Evolutionary conservation across 2,797 vertebrate genomes (phyloP).

Genomic region (Sparus aurata): DNA sequence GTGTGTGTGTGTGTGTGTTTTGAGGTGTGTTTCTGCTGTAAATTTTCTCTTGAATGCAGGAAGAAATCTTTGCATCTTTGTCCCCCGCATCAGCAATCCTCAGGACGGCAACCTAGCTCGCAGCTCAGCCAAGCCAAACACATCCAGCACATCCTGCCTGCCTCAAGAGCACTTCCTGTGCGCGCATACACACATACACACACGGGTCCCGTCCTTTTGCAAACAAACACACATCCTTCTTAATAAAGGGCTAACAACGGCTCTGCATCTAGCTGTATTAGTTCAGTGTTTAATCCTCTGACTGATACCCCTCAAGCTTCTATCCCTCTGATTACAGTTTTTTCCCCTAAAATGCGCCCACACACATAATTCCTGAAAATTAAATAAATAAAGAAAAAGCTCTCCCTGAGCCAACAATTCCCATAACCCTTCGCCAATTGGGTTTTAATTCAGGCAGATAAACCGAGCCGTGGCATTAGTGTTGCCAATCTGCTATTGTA

Average conservation of each 20-base stretch:
- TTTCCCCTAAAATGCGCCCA: constrained; percentile 56
- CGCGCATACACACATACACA: constrained; percentile 36
- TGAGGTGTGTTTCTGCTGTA: neutral
- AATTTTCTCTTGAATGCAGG: neutral
- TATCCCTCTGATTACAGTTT: constrained; percentile 57
- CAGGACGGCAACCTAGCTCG: constrained; percentile 49
- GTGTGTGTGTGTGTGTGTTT: neutral
- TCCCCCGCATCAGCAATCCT: constrained; percentile 50
- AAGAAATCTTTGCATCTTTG: constrained; percentile 32
- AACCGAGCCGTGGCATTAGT: constrained; percentile 73
- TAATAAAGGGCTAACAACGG: constrained; percentile 74
- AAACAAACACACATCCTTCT: constrained; percentile 75
- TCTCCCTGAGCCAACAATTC: constrained; percentile 65
- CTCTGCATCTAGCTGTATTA: constrained; percentile 64
- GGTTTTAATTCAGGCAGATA: constrained; percentile 78
- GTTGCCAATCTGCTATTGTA: constrained; percentile 79
- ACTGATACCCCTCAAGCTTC: constrained; percentile 63
- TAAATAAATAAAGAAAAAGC: constrained; percentile 51
- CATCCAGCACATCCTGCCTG: constrained; percentile 77
- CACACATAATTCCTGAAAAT: constrained; percentile 63
- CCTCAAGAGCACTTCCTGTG: constrained; percentile 74
- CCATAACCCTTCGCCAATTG: constrained; percentile 66
- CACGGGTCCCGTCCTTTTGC: constrained; percentile 47
- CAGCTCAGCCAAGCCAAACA: constrained; percentile 74
- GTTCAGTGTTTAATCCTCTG: constrained; percentile 73